Evolutionary conservation across 2,113 vertebrate species (phyloP).

Genomic region (Garra rufa): DNA sequence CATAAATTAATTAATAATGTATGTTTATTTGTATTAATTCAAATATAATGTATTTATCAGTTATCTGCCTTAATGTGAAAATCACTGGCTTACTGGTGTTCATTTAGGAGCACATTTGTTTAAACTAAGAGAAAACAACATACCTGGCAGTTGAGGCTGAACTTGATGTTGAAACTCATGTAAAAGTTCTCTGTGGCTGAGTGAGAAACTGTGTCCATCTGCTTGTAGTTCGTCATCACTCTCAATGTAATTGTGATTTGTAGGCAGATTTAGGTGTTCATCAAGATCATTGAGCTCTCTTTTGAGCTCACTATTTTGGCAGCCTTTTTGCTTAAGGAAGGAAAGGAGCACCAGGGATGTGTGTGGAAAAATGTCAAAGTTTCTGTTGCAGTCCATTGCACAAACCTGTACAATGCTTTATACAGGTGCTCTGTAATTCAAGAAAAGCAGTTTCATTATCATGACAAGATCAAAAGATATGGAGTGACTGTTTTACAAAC

Average conservation of each 20-base stretch:
- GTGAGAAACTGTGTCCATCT: slow-evolving; percentile 64
- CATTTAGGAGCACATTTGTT: not conserved
- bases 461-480: not conserved
- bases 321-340: slow-evolving; percentile 68
- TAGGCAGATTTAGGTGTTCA: not conserved
- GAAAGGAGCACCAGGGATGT: slow-evolving; percentile 62
- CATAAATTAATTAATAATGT: not conserved
- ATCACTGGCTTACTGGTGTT: not conserved
- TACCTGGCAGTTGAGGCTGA: slow-evolving; percentile 27
- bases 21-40: not conserved
- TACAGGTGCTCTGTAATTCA: slow-evolving; percentile 28
- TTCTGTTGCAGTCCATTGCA: slow-evolving; percentile 57
- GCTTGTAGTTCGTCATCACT: slow-evolving; percentile 66
- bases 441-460: not conserved
- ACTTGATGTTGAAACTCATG: slow-evolving; percentile 50
- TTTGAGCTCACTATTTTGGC: not conserved
- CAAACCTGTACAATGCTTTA: not conserved
- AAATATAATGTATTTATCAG: not conserved
- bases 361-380: not conserved
- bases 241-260: not conserved
- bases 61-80: not conserved
- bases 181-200: not conserved
- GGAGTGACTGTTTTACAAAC: not conserved
- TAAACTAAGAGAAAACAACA: not conserved
- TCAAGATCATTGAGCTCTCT: slow-evolving; percentile 55